Conservation (phyloP, 2,888 invertebrate species). For the Ophonus ardosiacus region DNA sequence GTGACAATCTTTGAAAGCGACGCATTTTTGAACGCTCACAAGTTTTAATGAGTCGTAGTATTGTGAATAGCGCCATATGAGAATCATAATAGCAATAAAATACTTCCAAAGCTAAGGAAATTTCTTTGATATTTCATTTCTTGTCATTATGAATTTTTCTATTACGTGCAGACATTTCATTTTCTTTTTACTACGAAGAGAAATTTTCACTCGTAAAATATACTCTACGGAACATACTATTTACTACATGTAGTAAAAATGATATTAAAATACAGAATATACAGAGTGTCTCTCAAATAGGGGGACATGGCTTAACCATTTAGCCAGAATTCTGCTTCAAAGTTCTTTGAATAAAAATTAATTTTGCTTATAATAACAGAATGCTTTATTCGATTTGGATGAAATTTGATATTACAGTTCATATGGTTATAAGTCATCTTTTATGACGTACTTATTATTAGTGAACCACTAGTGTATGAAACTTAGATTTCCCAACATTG, state of each 20-base stretch:
- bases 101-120: neutral
- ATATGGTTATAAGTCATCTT: no score
- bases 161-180: neutral
- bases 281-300: no score
- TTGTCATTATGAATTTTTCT: neutral
- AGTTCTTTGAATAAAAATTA: no score
- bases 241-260: neutral
- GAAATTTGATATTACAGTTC: no score
- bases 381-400: no score
- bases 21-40: constrained; percentile 22
- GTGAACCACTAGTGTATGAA: no score
- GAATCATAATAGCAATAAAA: neutral
- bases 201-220: neutral
- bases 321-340: no score
- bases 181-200: neutral
- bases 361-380: no score
- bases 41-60: constrained; percentile 21
- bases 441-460: no score
- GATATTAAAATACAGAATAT: neutral
- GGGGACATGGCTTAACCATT: no score
- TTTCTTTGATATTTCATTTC: neutral
- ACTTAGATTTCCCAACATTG: no score
- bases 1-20: constrained; percentile 14
- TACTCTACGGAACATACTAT: neutral
- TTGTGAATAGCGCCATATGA: neutral